These are phyloP conservation scores for Sebastes oblongus DNA, from an alignment of 2,797 vertebrate species.

Conservation along the genomic window DNA sequence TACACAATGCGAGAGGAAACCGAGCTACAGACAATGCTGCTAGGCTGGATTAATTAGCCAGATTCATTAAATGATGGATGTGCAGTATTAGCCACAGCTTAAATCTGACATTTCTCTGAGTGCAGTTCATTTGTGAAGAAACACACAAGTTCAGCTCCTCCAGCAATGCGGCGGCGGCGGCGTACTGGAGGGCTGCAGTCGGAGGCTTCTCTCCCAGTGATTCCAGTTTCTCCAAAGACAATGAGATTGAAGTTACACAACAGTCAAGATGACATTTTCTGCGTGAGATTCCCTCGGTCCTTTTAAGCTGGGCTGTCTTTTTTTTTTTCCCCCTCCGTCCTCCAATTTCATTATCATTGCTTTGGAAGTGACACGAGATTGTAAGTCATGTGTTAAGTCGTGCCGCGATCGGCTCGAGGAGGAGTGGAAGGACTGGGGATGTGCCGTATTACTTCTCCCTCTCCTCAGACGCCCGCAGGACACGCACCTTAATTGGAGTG, in stretches of 20 bases:
- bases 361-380: slow-evolving; percentile 63
- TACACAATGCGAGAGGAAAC: slow-evolving; percentile 32
- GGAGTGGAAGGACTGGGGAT: slow-evolving; percentile 43
- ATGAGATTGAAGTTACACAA: slow-evolving; percentile 63
- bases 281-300: slow-evolving; percentile 47
- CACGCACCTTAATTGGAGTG: slow-evolving; percentile 81
- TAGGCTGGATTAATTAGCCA: slow-evolving; percentile 76
- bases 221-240: slow-evolving; percentile 56
- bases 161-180: not conserved
- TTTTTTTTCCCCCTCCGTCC: slow-evolving; percentile 15
- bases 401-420: slow-evolving; percentile 28
- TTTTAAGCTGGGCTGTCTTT: slow-evolving; percentile 47
- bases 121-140: slow-evolving; percentile 57
- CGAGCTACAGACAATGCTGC: slow-evolving; percentile 62
- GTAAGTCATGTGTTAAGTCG: slow-evolving; percentile 68
- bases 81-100: slow-evolving; percentile 74
- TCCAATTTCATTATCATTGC: slow-evolving; percentile 71
- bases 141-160: slow-evolving; percentile 53
- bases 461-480: slow-evolving; percentile 75
- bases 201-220: slow-evolving; percentile 37
- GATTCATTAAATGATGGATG: slow-evolving; percentile 82
- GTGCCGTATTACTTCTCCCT: slow-evolving; percentile 55
- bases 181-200: slow-evolving; percentile 24
- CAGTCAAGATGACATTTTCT: slow-evolving; percentile 59
- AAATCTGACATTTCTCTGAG: slow-evolving; percentile 75